These are phyloP conservation scores for Drepana falcataria DNA, from an alignment of 2,888 invertebrate species.

Conservation along the genomic window DNA sequence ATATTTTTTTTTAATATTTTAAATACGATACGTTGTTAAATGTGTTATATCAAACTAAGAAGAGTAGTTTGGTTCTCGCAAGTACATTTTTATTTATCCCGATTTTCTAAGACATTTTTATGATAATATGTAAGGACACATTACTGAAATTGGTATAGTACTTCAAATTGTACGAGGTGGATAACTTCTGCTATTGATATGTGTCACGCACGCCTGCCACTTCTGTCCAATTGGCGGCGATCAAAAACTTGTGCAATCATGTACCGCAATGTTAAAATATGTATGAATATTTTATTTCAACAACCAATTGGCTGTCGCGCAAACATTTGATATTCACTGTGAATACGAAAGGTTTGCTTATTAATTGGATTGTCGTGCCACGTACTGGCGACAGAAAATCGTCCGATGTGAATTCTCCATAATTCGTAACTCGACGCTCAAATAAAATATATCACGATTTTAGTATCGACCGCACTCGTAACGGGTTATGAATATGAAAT, in stretches of 20 bases:
- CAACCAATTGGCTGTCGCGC: constrained; percentile 52
- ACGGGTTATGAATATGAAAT: constrained; percentile 51
- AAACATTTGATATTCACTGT: constrained; percentile 69
- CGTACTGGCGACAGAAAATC: constrained; percentile 53
- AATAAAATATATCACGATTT: constrained; percentile 49
- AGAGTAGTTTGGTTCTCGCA: too few species aligned
- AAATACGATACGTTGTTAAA: too few species aligned
- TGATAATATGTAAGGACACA: too few species aligned
- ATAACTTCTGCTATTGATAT: too few species aligned
- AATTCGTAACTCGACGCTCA: constrained; percentile 49
- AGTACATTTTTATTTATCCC: too few species aligned
- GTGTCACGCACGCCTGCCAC: too few species aligned
- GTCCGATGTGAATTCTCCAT: constrained; percentile 63
- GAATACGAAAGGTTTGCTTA: constrained; percentile 70
- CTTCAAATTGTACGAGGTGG: too few species aligned
- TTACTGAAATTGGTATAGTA: too few species aligned
- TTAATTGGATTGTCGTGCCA: constrained; percentile 69
- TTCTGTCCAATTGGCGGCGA: background rate
- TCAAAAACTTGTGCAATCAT: constrained; percentile 30
- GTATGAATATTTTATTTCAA: constrained; percentile 69
- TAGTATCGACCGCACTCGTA: constrained; percentile 35
- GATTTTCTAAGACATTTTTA: too few species aligned
- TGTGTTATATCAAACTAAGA: too few species aligned
- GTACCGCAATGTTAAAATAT: constrained; percentile 55
- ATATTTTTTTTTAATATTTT: too few species aligned